A percentile compares a stretch with the other conserved stretches of the same genome.
Conservation (phyloP, 2,888 invertebrate genomes). For the Laspeyria flexula region DNA sequence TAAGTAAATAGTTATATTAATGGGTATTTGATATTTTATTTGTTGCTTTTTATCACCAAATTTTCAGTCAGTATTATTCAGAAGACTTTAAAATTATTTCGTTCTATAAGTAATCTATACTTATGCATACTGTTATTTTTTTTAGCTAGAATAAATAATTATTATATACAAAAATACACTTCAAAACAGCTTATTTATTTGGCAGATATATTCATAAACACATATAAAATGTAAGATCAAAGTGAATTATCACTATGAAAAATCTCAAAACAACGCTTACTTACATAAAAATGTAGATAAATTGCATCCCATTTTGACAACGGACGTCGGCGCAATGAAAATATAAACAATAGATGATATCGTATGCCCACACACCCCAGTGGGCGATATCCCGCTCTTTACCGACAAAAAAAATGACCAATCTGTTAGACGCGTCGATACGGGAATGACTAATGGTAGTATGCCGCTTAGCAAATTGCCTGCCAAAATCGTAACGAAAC, state of each 20-base stretch:
- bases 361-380: constrained; percentile 58
- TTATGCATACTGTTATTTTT: too few relatives aligned
- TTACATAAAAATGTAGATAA: constrained; percentile 41
- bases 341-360: constrained; percentile 54
- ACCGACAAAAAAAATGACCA: constrained; percentile 79
- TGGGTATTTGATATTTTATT: too few relatives aligned
- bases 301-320: constrained; percentile 43
- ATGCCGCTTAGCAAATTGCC: constrained; percentile 79
- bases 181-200: neutral
- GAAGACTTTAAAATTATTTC: too few relatives aligned
- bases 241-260: constrained; percentile 35
- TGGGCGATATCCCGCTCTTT: constrained; percentile 62
- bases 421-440: constrained; percentile 74
- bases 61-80: too few relatives aligned
- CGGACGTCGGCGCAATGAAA: constrained; percentile 40
- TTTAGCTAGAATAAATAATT: too few relatives aligned
- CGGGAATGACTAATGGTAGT: constrained; percentile 79
- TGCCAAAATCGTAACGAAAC: constrained; percentile 74
- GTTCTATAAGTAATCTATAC: too few relatives aligned
- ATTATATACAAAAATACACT: neutral
- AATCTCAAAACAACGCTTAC: constrained; percentile 33
- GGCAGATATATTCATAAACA: neutral
- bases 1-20: too few relatives aligned
- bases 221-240: constrained; percentile 14
- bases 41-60: too few relatives aligned